A percentile compares a stretch with the other conserved stretches of the same genome.
Conservation (phyloP, 2,797 vertebrate species). For the Micromesistius poutassou region DNA sequence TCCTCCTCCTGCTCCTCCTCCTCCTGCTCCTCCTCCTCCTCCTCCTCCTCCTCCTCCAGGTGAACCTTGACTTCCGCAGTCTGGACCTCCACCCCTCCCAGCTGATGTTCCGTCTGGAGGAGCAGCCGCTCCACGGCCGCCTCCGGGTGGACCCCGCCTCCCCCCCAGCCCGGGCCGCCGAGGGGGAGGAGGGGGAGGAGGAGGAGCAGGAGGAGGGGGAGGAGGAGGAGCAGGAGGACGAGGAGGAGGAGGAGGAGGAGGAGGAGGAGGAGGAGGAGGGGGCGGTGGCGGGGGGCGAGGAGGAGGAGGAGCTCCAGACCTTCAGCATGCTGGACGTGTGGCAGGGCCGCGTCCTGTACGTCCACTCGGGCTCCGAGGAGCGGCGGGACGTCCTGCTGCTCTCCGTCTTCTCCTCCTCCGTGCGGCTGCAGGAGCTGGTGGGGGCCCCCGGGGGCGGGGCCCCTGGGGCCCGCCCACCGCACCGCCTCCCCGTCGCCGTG, state of each 20-base stretch:
- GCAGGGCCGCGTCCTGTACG: conserved; percentile 80
- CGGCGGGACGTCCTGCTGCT: conserved; percentile 81
- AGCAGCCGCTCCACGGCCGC: conserved; percentile 76
- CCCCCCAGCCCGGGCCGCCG: not conserved
- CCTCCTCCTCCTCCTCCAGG: conserved; percentile 31
- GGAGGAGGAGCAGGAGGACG: conserved; percentile 40
- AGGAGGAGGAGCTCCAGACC: conserved; percentile 35
- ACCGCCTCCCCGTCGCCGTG: conserved; percentile 78
- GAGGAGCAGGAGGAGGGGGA: not conserved
- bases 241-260: conserved; percentile 44
- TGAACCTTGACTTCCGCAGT: conserved; percentile 78
- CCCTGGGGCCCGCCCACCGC: too few relatives aligned
- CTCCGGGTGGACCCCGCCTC: conserved; percentile 71
- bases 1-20: too few relatives aligned
- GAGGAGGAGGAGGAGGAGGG: conserved; percentile 34
- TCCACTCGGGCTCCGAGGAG: conserved; percentile 85
- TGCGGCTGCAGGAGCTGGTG: conserved; percentile 65
- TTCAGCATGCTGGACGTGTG: conserved; percentile 84
- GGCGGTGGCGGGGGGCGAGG: not conserved
- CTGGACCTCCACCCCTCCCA: conserved; percentile 79
- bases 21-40: not conserved
- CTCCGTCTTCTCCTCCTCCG: conserved; percentile 73
- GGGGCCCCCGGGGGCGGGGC: conserved; percentile 62
- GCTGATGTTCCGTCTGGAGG: conserved; percentile 79
- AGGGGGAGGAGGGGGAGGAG: conserved; percentile 17